Percentiles rank a stretch among this genome's conserved stretches.
Conservation (phyloP, 2,797 vertebrate genomes). For the Pristis pectinata region DNA sequence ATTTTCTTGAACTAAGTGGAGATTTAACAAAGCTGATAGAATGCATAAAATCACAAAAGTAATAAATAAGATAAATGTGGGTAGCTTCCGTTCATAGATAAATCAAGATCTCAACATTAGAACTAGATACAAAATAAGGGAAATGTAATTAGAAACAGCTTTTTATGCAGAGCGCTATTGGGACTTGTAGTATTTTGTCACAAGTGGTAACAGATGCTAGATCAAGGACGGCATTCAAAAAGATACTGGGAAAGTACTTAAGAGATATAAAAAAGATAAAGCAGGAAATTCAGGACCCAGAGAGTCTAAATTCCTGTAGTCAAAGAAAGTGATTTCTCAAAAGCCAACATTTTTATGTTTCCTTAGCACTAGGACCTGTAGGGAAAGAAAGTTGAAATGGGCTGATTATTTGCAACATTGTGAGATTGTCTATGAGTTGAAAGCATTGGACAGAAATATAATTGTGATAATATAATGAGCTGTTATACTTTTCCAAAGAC, state of each 20-base stretch:
- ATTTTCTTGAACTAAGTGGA: background rate
- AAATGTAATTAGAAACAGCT: background rate
- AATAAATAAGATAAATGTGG: background rate
- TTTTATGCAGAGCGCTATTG: background rate
- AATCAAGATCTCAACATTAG: slow-evolving; percentile 5
- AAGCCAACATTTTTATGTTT: background rate
- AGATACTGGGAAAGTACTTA: background rate
- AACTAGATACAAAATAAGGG: background rate
- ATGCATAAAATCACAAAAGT: background rate
- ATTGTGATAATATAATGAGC: background rate
- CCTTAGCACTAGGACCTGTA: background rate
- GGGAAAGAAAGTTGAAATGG: background rate
- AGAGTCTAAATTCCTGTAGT: background rate
- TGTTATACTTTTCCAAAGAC: background rate
- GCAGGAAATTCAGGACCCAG: background rate
- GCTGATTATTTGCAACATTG: background rate
- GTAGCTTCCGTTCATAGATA: background rate
- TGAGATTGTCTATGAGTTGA: background rate
- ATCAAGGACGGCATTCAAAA: background rate
- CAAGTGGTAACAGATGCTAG: background rate
- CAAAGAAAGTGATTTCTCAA: background rate
- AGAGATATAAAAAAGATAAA: background rate
- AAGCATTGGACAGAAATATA: background rate
- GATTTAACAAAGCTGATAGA: background rate
- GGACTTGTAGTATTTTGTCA: background rate